Percentiles rank a stretch among this genome's conserved stretches.
These are phyloP conservation scores for Zelleria hepariella DNA, from an alignment of 2,888 invertebrate species.

Conservation along the genomic window DNA sequence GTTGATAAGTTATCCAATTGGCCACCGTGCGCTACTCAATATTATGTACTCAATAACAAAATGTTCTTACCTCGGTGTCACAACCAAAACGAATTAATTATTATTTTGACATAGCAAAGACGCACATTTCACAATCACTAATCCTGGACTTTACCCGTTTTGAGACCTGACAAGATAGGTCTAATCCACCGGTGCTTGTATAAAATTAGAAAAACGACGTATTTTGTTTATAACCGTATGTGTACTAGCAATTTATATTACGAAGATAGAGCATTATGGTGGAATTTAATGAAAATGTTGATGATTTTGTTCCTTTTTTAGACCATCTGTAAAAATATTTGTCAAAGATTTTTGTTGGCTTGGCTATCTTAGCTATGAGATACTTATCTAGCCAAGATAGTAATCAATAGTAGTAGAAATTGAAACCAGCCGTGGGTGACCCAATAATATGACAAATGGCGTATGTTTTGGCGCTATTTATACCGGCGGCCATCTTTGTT, in stretches of 20 bases:
- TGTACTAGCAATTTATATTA: not conserved
- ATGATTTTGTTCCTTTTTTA: not conserved
- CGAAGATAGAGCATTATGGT: not conserved
- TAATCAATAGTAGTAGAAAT: too few species aligned
- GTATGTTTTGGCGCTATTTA: slow-evolving; percentile 1
- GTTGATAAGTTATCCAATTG: too few species aligned
- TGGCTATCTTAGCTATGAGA: too few species aligned
- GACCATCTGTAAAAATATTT: not conserved
- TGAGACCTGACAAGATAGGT: not conserved
- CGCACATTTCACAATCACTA: not conserved
- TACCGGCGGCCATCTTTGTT: slow-evolving; percentile 26
- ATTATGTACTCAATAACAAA: too few species aligned
- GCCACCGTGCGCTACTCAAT: too few species aligned
- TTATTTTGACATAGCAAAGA: not conserved
- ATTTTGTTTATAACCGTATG: not conserved
- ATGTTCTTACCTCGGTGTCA: too few species aligned
- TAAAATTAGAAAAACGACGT: not conserved
- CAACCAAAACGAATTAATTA: not conserved
- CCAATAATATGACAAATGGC: slow-evolving; percentile 17
- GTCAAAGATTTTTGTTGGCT: too few species aligned
- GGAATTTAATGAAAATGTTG: slow-evolving; percentile 14
- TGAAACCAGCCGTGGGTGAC: too few species aligned
- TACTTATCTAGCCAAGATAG: too few species aligned
- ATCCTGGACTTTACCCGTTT: not conserved
- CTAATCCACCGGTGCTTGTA: not conserved